Base-by-base conservation (phyloP, 1,140 invertebrate species). In the Lerema accius region DNA sequence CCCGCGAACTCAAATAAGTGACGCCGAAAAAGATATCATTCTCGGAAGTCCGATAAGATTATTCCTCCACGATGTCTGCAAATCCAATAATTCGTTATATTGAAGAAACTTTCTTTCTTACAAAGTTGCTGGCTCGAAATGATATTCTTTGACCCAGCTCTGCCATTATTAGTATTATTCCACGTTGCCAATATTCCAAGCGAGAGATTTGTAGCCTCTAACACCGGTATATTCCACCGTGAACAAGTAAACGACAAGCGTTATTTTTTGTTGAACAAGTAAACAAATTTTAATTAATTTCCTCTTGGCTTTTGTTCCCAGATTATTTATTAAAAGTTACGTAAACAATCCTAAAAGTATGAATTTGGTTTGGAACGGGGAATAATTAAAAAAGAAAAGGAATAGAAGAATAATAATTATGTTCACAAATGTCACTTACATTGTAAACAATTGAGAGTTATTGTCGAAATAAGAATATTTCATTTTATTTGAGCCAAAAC, bases 71-170 rank as follows among this genome's bases (percentile, higher is more conserved):
- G 73, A 69, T 73, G 75, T 82, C 78, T 78, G 76, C 76, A 82
- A 82, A 88, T 85, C 86, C 79, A 89, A 89, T 89, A 89, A 88
- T 89, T 86, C 82, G 84, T 86, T 82, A 86, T 85, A 84, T 82
- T 83, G 82, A 84, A 85, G 80, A 86, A 88, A 86, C 59, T 88
- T 82, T 75, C 67, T 73, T 81, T 83, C 78, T 71, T 79, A 74
- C 80, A 76, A 81, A 88, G 75, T 86, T 86, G 71, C 67, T 71
- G 69, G 71, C 73, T 79, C 69, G 72, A 80, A 80, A 86, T 86
- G 75, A 89, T 85, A 85, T 79, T 80, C 80, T 85, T 82, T 85
- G 80, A 84, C 80, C 82, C 77, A 71, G 60, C 73, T 67, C 63
- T 49, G 46, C 65, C 68, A 76, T 86, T 85, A 88, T 84, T 88